These are phyloP conservation scores for Corapipo altera DNA, from an alignment of 2,113 vertebrate species.

Conservation along the genomic window DNA sequence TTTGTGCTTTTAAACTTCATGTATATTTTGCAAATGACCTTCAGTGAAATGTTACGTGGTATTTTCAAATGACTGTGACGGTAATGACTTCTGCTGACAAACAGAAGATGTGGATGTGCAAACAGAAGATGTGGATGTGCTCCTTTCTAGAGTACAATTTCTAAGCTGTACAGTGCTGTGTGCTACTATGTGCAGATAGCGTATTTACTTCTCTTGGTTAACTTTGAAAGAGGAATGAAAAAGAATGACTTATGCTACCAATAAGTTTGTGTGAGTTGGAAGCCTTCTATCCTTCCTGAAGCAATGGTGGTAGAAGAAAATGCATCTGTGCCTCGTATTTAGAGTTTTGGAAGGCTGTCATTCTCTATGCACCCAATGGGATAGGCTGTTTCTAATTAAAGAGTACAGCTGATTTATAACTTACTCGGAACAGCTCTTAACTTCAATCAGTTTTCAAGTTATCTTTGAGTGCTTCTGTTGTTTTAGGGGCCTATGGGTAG, in stretches of 20 bases:
- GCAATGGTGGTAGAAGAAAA: neutral
- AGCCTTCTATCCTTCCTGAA: neutral
- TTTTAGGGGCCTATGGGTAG: neutral
- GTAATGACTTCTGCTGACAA: neutral
- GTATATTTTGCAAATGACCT: neutral
- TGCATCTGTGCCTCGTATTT: neutral
- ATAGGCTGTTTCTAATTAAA: conserved; percentile 12
- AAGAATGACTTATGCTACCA: neutral
- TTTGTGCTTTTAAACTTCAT: neutral
- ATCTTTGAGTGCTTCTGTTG: neutral
- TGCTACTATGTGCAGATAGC: neutral
- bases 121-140: neutral
- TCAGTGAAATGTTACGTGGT: neutral
- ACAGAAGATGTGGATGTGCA: neutral
- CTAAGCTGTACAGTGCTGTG: neutral
- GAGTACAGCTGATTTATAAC: neutral
- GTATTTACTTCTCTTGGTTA: neutral
- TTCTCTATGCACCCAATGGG: neutral
- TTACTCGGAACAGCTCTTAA: neutral
- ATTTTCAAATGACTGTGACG: neutral
- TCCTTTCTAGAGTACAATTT: neutral
- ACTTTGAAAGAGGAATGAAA: neutral
- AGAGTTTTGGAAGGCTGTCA: neutral
- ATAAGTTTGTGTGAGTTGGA: neutral
- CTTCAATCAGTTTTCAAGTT: neutral